Conservation (phyloP, 2,888 invertebrate genomes). For the Leptinotarsa peninsularis region DNA sequence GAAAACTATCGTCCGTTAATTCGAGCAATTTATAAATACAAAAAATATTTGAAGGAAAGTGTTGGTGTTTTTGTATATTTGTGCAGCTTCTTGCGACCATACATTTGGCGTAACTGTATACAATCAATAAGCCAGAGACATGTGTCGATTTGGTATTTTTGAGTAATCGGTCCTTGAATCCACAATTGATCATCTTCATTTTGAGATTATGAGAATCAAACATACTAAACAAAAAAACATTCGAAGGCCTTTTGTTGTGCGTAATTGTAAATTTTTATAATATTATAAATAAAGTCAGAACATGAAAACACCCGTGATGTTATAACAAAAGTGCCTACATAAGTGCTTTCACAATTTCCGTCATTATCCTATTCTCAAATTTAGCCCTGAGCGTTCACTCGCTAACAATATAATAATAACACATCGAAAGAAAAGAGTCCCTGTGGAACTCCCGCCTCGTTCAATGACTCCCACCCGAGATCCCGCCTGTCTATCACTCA, state of each 20-base stretch:
- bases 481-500: neutral
- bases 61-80: no score
- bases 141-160: no score
- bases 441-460: slow-evolving; percentile 9
- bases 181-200: no score
- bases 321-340: neutral
- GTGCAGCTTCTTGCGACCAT: no score
- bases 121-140: no score
- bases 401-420: slow-evolving; percentile 18
- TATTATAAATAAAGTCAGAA: neutral
- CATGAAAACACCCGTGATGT: neutral
- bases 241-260: no score
- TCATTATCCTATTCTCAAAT: slow-evolving; percentile 17
- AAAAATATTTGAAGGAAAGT: no score
- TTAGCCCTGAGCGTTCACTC: slow-evolving; percentile 7
- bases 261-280: neutral
- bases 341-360: neutral
- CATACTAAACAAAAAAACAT: neutral
- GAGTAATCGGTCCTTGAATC: no score
- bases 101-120: no score
- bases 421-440: neutral
- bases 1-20: no score
- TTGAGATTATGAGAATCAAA: neutral
- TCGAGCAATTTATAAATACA: no score
- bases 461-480: slow-evolving; percentile 3